Conservation (phyloP, 1,140 invertebrate species). For the Globodera rostochiensis region DNA sequence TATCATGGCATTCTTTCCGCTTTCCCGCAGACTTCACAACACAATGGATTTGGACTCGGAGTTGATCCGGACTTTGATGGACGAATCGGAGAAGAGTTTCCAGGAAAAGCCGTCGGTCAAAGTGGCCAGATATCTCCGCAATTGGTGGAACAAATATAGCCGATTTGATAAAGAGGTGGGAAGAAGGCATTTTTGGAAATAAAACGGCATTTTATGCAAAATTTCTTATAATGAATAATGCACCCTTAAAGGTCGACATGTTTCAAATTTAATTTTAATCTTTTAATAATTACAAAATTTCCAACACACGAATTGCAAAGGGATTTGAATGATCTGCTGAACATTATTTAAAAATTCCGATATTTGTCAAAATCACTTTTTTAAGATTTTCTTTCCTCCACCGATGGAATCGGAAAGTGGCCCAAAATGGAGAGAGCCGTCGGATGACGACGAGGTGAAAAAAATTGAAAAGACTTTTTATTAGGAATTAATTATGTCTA, state of each 20-base stretch:
- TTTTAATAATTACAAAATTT: too few species aligned
- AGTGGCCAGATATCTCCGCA: background rate
- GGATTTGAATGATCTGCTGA: too few species aligned
- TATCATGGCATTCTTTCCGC: too few species aligned
- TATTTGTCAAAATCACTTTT: background rate
- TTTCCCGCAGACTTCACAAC: slow-evolving; percentile 14
- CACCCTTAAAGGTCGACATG: too few species aligned
- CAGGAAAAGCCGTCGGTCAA: background rate
- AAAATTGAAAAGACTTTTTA: background rate
- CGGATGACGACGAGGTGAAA: background rate
- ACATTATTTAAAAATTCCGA: too few species aligned
- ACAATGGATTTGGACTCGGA: slow-evolving; percentile 17
- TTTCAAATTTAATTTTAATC: too few species aligned
- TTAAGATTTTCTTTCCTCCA: background rate
- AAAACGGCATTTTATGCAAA: too few species aligned
- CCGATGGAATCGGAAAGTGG: background rate
- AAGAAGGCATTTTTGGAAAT: too few species aligned
- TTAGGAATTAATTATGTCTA: background rate
- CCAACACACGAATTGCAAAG: too few species aligned
- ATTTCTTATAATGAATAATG: too few species aligned
- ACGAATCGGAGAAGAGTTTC: background rate
- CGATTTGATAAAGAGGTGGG: background rate
- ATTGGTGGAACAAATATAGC: background rate
- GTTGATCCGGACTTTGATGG: slow-evolving; percentile 12
- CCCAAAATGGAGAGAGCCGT: background rate